phyloP scores from a whole-genome alignment of 2,797 vertebrate genomes.

The Loriculus beryllinus region DNA sequence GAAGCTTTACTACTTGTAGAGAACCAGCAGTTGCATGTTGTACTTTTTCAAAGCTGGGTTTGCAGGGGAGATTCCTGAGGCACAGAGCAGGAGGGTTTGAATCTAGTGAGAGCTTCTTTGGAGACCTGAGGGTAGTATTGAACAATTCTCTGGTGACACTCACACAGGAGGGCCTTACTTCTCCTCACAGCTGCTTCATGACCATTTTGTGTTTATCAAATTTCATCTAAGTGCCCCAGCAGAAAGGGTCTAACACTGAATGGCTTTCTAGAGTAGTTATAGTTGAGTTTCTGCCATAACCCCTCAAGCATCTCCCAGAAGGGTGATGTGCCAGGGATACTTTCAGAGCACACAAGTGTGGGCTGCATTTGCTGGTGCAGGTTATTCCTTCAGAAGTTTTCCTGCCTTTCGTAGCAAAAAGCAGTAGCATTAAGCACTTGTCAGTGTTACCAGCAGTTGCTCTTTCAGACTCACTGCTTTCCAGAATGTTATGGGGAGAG shows the following conservation, averaged over 20 bases:
- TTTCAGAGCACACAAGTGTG: neutral
- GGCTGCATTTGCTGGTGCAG: rapidly evolving
- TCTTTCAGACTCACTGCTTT: neutral
- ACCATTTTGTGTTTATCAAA: neutral
- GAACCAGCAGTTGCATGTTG: rapidly evolving
- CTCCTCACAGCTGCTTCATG: neutral
- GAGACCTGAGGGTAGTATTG: neutral
- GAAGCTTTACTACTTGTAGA: neutral
- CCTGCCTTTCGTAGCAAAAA: neutral
- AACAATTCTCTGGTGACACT: neutral
- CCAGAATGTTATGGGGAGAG: neutral
- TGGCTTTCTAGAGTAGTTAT: neutral
- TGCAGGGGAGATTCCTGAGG: neutral
- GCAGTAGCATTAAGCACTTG: neutral
- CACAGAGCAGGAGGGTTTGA: neutral
- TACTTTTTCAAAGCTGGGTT: neutral
- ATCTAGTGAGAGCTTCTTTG: neutral
- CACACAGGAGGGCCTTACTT: rapidly evolving
- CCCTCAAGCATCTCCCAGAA: neutral
- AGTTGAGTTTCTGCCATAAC: neutral
- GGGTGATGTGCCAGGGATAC: neutral
- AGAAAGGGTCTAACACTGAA: neutral
- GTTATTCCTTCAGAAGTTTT: neutral
- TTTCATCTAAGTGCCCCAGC: neutral
- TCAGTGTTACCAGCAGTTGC: neutral